phyloP scores from a whole-genome alignment of 2,797 vertebrate genomes.

The Tragelaphus eurycerus region DNA sequence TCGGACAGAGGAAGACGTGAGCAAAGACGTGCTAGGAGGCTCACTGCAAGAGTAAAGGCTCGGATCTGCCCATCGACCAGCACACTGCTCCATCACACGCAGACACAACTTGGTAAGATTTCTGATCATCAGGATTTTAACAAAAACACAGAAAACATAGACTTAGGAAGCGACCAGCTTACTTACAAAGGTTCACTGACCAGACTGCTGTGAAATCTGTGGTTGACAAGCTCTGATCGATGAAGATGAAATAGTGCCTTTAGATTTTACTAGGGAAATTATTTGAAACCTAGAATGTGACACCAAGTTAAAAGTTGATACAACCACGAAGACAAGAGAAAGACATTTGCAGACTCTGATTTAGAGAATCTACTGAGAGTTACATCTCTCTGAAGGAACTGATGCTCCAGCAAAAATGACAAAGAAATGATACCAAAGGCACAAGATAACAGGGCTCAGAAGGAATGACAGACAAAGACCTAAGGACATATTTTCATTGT shows the following conservation, averaged over 20 bases:
- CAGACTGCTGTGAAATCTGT: background rate
- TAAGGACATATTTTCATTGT: fast-evolving
- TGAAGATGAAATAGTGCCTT: background rate
- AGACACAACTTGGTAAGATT: background rate
- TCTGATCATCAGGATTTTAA: too few species aligned
- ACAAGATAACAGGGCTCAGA: background rate
- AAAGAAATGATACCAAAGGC: background rate
- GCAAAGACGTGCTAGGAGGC: background rate
- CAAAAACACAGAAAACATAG: background rate
- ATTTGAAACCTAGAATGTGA: background rate
- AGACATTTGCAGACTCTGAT: background rate
- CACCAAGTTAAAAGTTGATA: background rate
- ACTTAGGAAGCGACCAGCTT: background rate
- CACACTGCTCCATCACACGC: fast-evolving
- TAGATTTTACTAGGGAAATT: background rate
- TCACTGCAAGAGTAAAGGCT: fast-evolving
- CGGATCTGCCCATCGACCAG: fast-evolving
- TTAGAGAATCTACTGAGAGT: background rate
- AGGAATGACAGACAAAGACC: background rate
- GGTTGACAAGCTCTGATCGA: fast-evolving
- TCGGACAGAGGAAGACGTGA: fast-evolving
- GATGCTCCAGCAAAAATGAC: background rate
- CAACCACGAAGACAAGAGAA: background rate
- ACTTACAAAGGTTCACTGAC: background rate
- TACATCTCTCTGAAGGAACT: background rate